phyloP scores from a whole-genome alignment of 2,797 vertebrate genomes.

The Tamandua tetradactyla region DNA sequence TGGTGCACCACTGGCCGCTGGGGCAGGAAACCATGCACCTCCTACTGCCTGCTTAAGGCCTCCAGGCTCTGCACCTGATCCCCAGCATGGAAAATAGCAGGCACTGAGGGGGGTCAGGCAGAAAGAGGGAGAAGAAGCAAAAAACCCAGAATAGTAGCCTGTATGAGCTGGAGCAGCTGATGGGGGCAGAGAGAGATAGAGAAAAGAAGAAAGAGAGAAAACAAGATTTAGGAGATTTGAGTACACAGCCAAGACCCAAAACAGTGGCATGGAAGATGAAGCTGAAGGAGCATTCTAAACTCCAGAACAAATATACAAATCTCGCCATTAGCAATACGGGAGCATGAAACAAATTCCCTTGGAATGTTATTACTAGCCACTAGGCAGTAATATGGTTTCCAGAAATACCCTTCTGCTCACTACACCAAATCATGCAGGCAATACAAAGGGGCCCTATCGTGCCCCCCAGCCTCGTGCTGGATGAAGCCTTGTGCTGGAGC shows the following conservation, averaged over 20 bases:
- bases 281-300: neutral
- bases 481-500: rapidly evolving
- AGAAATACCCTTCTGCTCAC: too few relatives aligned
- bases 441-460: too few relatives aligned
- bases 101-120: neutral
- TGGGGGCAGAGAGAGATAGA: neutral
- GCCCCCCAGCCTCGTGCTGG: too few relatives aligned
- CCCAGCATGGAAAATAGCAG: neutral
- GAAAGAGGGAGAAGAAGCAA: neutral
- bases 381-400: too few relatives aligned
- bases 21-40: neutral
- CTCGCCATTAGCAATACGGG: neutral
- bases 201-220: neutral
- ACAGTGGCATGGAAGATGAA: neutral
- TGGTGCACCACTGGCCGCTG: neutral
- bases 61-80: neutral
- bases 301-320: neutral
- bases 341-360: neutral
- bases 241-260: neutral
- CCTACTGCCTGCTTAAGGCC: neutral
- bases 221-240: neutral
- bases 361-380: too few relatives aligned
- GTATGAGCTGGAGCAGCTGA: neutral
- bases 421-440: too few relatives aligned
- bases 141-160: neutral